Conservation (phyloP, 2,888 invertebrate species). For the Drosophila nr. perissopoda region DNA sequence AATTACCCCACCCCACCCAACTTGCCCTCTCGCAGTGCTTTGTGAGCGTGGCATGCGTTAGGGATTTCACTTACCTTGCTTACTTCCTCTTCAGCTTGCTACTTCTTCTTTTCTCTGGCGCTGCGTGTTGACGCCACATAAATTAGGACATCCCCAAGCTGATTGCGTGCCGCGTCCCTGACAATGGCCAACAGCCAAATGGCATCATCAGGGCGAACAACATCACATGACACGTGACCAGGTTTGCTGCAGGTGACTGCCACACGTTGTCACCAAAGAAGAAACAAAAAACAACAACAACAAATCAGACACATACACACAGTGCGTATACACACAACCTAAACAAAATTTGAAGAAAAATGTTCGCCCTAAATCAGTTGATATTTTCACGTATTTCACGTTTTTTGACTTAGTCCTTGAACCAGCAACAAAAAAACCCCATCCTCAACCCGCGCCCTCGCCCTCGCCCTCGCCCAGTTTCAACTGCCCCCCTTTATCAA, state of each 20-base stretch:
- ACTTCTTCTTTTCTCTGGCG: not conserved
- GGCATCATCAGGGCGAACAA: constrained; percentile 40
- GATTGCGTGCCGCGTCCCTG: constrained; percentile 53
- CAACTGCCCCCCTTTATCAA: not conserved
- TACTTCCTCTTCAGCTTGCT: not conserved
- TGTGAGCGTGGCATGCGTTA: constrained; percentile 9
- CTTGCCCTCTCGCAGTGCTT: not conserved
- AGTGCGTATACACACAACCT: constrained; percentile 48
- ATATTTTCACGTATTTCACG: not conserved
- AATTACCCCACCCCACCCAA: not conserved
- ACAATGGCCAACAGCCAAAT: constrained; percentile 49
- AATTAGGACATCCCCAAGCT: constrained; percentile 59
- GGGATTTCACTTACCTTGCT: constrained; percentile 7
- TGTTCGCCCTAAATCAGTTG: constrained; percentile 26
- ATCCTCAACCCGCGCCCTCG: not conserved
- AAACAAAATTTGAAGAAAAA: not conserved
- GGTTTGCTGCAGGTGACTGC: constrained; percentile 51
- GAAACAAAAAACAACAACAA: not conserved
- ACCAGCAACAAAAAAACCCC: not conserved
- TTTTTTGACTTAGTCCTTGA: constrained; percentile 16
- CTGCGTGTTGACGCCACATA: constrained; percentile 72
- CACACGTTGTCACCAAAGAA: constrained; percentile 67
- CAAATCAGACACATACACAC: constrained; percentile 4
- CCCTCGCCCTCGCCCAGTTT: not conserved
- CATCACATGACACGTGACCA: constrained; percentile 63